Evolutionary conservation across 2,113 vertebrate species (phyloP).

Genomic region (Varanus komodoensis): DNA sequence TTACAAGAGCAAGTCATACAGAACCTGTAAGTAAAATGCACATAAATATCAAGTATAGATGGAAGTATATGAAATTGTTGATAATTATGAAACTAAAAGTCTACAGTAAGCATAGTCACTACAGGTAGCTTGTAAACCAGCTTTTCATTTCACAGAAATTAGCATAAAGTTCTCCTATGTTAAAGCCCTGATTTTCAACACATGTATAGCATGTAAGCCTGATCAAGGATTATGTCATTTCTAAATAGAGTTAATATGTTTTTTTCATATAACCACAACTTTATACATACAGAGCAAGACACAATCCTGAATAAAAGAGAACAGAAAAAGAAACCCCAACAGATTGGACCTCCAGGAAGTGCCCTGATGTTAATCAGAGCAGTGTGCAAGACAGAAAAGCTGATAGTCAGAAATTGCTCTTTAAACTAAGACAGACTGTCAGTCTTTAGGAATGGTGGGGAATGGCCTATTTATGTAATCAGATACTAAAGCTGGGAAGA

Average conservation of each 20-base stretch:
- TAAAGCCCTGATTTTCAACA: neutral
- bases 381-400: constrained; percentile 76
- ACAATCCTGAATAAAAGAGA: constrained; percentile 40
- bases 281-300: constrained; percentile 5
- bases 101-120: neutral
- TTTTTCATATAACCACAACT: constrained; percentile 34
- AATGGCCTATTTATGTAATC: constrained; percentile 84
- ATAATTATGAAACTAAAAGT: neutral
- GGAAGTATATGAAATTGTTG: neutral
- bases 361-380: constrained; percentile 79
- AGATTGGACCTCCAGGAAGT: constrained; percentile 79
- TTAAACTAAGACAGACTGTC: constrained; percentile 83
- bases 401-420: constrained; percentile 81
- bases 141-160: constrained; percentile 7
- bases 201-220: neutral
- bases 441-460: constrained; percentile 80
- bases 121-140: neutral
- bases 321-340: constrained; percentile 43
- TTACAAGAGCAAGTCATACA: neutral
- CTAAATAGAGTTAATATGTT: constrained; percentile 22
- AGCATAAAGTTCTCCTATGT: neutral
- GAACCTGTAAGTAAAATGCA: neutral
- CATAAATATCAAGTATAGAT: neutral
- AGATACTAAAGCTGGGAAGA: constrained; percentile 83
- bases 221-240: neutral